These are phyloP conservation scores for Sebastes baramenuke DNA, from an alignment of 2,797 vertebrate species.

Conservation along the genomic window DNA sequence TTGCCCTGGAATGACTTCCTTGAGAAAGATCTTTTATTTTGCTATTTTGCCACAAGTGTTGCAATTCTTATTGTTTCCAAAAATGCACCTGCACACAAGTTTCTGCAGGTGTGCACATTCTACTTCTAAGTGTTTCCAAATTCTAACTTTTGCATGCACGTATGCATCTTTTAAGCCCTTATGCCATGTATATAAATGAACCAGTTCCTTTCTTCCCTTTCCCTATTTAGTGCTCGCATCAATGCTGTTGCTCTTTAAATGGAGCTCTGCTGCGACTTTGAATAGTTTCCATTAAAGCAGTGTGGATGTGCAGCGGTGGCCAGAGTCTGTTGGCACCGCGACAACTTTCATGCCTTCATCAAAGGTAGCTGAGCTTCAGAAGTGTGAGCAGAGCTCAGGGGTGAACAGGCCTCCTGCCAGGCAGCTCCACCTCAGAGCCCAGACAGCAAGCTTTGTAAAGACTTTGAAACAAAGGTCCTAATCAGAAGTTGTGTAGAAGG, in stretches of 20 bases:
- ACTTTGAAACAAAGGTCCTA: constrained; percentile 68
- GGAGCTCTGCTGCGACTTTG: constrained; percentile 26
- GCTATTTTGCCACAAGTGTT: background rate
- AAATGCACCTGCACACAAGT: background rate
- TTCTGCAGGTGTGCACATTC: background rate
- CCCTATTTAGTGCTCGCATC: constrained; percentile 11
- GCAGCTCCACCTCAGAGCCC: constrained; percentile 58
- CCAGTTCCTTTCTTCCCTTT: background rate
- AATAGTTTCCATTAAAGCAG: constrained; percentile 49
- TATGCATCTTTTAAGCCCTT: background rate
- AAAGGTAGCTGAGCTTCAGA: constrained; percentile 65
- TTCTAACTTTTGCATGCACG: background rate
- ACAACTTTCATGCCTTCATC: constrained; percentile 67
- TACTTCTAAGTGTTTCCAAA: background rate
- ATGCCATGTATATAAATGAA: background rate
- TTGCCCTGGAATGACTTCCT: background rate
- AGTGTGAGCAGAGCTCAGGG: constrained; percentile 54
- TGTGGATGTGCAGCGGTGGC: constrained; percentile 36
- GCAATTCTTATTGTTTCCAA: background rate
- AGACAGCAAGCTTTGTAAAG: constrained; percentile 52
- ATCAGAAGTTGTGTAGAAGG: constrained; percentile 47
- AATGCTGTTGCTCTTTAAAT: constrained; percentile 23
- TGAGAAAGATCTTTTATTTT: background rate
- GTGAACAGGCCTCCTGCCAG: constrained; percentile 66
- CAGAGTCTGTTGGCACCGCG: constrained; percentile 51